Evolutionary conservation across 2,888 invertebrate genomes (phyloP).

Genomic region (Drosophila ezoana): DNA sequence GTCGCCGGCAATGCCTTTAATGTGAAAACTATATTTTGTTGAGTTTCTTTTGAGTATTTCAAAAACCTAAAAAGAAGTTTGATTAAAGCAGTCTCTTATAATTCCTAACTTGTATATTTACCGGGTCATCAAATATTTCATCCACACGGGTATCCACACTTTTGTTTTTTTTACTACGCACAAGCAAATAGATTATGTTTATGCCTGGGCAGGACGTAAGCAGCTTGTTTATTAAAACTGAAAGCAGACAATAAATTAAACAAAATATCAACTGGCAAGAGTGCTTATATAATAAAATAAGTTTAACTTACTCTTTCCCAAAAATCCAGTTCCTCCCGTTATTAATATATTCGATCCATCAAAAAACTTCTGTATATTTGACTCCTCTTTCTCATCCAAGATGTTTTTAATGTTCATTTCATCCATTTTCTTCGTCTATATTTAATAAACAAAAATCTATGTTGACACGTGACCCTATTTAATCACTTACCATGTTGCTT

Average conservation of each 20-base stretch:
- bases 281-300: not conserved
- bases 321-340: constrained; percentile 86
- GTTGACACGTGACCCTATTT: too few species aligned
- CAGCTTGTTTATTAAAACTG: constrained; percentile 24
- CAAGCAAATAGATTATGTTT: constrained; percentile 77
- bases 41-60: constrained; percentile 5
- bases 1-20: constrained; percentile 23
- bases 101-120: not conserved
- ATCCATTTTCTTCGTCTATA: not conserved
- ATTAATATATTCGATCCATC: constrained; percentile 87
- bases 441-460: not conserved
- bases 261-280: not conserved
- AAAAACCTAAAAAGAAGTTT: constrained; percentile 10
- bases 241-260: not conserved
- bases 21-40: constrained; percentile 4
- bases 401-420: not conserved
- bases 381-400: not conserved
- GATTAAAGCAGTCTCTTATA: not conserved
- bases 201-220: constrained; percentile 17
- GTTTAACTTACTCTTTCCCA: constrained; percentile 15
- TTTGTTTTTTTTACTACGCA: constrained; percentile 88
- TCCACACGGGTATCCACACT: constrained; percentile 88
- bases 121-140: constrained; percentile 78
- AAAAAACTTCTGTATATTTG: constrained; percentile 22
- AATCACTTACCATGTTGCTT: not conserved